phyloP scores from a whole-genome alignment of 2,888 invertebrate genomes.

The Anoncus sp. region DNA sequence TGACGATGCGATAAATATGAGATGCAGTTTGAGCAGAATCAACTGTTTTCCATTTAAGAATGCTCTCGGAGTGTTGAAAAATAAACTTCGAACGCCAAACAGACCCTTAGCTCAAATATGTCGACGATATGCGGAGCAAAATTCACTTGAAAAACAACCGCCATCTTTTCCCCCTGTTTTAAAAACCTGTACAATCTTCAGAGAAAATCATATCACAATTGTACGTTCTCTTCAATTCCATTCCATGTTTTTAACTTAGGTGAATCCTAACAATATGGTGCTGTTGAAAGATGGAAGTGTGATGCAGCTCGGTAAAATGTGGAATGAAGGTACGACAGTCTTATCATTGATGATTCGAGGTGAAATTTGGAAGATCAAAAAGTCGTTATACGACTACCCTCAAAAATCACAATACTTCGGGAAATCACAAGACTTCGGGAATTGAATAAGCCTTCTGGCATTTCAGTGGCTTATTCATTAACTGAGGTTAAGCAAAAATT shows the following conservation, averaged over 20 bases:
- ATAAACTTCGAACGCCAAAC: constrained; percentile 31
- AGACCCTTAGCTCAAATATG: constrained; percentile 51
- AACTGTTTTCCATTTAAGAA: constrained; percentile 58
- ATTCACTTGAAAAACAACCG: background rate
- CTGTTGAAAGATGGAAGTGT: background rate
- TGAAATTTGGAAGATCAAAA: background rate
- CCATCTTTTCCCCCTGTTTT: background rate
- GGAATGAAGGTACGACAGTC: background rate
- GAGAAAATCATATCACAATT: background rate
- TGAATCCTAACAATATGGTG: background rate
- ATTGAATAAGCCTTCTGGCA: too few relatives aligned
- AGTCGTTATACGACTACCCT: background rate
- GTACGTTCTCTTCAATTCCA: background rate
- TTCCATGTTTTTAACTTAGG: background rate
- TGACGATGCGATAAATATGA: constrained; percentile 51
- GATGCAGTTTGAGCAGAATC: constrained; percentile 35
- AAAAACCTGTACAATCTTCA: background rate
- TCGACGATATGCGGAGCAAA: constrained; percentile 4
- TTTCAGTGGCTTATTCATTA: too few relatives aligned
- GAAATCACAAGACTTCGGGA: too few relatives aligned
- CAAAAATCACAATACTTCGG: background rate
- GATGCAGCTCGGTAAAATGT: background rate
- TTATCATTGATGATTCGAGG: background rate
- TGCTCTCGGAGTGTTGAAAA: constrained; percentile 47
- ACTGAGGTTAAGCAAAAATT: too few relatives aligned